A percentile compares a stretch with the other conserved stretches of the same genome.
Conservation (phyloP, 2,113 vertebrate species). For the human (Homo sapiens) region GRCh38 chrX:89442001-89442500, state of each 20-base stretch:
- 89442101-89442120: not conserved
- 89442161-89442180: not conserved
- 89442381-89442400: not conserved
- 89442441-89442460: not conserved
- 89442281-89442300: not conserved
- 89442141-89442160: not conserved
- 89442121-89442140: not conserved
- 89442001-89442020: conserved; percentile 4
- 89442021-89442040: not conserved
- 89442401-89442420: not conserved
- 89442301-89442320: not conserved
- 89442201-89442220: not conserved
- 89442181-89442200: not conserved
- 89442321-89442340: not conserved
- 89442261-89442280: not conserved
- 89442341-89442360: not conserved
- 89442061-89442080: not conserved
- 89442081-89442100: not conserved
- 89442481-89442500: not conserved
- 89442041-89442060: not conserved
- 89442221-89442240: conserved; percentile 15
- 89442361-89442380: not conserved
- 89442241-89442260: not conserved
- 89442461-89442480: not conserved
- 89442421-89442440: not conserved